Conservation (phyloP, 2,888 invertebrate genomes). For the Pyrrhosoma nymphula region DNA sequence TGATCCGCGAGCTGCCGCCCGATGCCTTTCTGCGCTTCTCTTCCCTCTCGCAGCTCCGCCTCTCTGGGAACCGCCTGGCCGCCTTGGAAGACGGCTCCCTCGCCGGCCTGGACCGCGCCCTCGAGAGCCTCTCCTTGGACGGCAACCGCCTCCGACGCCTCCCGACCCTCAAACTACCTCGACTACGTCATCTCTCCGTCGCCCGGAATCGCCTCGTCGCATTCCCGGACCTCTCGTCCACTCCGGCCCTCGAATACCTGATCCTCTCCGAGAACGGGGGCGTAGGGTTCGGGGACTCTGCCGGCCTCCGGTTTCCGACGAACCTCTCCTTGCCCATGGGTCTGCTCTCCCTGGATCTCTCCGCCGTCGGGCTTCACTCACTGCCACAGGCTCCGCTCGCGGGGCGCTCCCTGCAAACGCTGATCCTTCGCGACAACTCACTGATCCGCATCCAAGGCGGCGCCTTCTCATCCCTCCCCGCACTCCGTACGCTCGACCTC, state of each 20-base stretch:
- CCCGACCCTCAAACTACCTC: slow-evolving; percentile 83
- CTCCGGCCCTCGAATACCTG: slow-evolving; percentile 73
- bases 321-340: slow-evolving; percentile 84
- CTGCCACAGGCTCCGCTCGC: slow-evolving; percentile 92
- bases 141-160: slow-evolving; percentile 87
- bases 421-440: slow-evolving; percentile 84
- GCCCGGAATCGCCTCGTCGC: slow-evolving; percentile 89
- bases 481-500: slow-evolving; percentile 52
- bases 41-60: slow-evolving; percentile 85
- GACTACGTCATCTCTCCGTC: slow-evolving; percentile 86
- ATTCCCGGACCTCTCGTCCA: slow-evolving; percentile 78
- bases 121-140: slow-evolving; percentile 86
- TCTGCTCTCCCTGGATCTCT: slow-evolving; percentile 89
- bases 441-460: slow-evolving; percentile 85
- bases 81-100: slow-evolving; percentile 87
- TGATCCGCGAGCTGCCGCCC: slow-evolving; percentile 91
- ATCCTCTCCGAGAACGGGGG: slow-evolving; percentile 89
- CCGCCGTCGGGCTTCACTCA: slow-evolving; percentile 89
- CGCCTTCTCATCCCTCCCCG: slow-evolving; percentile 79
- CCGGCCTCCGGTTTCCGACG: slow-evolving; percentile 81
- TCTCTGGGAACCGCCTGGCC: slow-evolving; percentile 89
- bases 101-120: slow-evolving; percentile 86
- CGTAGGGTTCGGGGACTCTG: slow-evolving; percentile 86
- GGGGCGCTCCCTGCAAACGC: slow-evolving; percentile 88
- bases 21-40: slow-evolving; percentile 88